Conservation (phyloP, 2,888 invertebrate genomes). For the Drosophila parthenogenetica region DNA sequence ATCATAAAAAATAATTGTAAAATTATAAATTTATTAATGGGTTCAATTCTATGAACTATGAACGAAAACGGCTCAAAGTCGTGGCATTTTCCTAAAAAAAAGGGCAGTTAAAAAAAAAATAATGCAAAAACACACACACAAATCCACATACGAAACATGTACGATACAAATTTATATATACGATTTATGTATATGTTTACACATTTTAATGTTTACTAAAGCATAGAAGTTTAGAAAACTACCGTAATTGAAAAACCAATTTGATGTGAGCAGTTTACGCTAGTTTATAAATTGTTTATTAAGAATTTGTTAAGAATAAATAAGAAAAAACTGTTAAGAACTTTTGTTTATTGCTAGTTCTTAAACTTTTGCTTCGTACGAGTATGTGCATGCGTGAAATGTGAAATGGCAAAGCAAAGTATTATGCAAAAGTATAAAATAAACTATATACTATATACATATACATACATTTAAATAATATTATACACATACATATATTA, state of each 20-base stretch:
- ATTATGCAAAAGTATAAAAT: conserved; percentile 72
- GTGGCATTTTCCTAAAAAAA: conserved; percentile 79
- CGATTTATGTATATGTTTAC: conserved; percentile 43
- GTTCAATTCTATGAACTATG: conserved; percentile 71
- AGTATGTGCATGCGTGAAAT: conserved; percentile 23
- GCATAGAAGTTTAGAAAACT: not conserved
- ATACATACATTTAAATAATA: conserved; percentile 48
- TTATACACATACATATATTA: conserved; percentile 46
- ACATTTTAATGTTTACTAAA: conserved; percentile 31
- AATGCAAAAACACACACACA: conserved; percentile 27
- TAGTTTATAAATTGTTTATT: conserved; percentile 56
- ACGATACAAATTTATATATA: conserved; percentile 55
- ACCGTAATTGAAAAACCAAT: conserved; percentile 20
- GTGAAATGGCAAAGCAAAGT: conserved; percentile 66
- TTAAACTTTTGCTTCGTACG: conserved; percentile 53
- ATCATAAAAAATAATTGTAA: conserved; percentile 26
- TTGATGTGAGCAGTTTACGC: conserved; percentile 71
- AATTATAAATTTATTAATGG: conserved; percentile 24
- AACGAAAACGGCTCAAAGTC: conserved; percentile 68
- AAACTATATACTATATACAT: conserved; percentile 38
- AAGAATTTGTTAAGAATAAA: conserved; percentile 24
- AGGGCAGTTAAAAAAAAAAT: conserved; percentile 37
- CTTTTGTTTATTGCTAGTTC: conserved; percentile 68
- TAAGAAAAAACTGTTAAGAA: conserved; percentile 44
- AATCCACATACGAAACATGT: conserved; percentile 27